Percentiles rank a stretch among this genome's conserved stretches.
Conservation (phyloP, 2,888 invertebrate species). For the Tipula confusa region DNA sequence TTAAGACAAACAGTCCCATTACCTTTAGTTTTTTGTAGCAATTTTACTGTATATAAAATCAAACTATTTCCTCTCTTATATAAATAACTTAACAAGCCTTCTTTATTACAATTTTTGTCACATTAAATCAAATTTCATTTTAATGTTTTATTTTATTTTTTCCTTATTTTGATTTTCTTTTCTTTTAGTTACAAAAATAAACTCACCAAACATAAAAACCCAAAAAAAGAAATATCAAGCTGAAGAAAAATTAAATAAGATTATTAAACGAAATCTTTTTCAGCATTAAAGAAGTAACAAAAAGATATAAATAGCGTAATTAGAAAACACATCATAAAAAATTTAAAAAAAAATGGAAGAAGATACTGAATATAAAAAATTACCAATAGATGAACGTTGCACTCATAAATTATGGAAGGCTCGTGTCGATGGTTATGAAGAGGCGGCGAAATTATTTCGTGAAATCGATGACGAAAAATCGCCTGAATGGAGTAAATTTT, state of each 20-base stretch:
- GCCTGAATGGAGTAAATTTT: slow-evolving; percentile 87
- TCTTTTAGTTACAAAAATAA: slow-evolving; percentile 1
- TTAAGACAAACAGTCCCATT: not conserved
- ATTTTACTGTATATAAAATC: not conserved
- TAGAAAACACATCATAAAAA: not conserved
- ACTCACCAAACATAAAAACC: not conserved
- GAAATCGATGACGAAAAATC: slow-evolving; percentile 90
- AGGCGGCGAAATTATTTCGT: slow-evolving; percentile 81
- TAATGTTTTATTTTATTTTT: slow-evolving; percentile 12
- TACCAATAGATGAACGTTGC: slow-evolving; percentile 85
- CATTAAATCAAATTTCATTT: slow-evolving; percentile 26
- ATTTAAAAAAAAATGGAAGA: slow-evolving; percentile 61
- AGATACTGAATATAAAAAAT: slow-evolving; percentile 80
- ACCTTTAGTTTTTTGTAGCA: not conserved
- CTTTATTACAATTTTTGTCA: slow-evolving; percentile 5
- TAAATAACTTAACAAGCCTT: slow-evolving; percentile 8
- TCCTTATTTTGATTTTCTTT: slow-evolving; percentile 28
- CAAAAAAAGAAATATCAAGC: not conserved
- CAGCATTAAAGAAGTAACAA: not conserved
- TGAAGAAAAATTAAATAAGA: slow-evolving; percentile 13
- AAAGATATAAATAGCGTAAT: slow-evolving; percentile 16
- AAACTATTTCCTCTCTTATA: not conserved
- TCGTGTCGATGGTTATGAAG: slow-evolving; percentile 89
- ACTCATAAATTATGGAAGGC: slow-evolving; percentile 96
- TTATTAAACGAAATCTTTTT: slow-evolving; percentile 20